phyloP scores from a whole-genome alignment of 1,140 invertebrate species.

The Geopemphigus sp. region DNA sequence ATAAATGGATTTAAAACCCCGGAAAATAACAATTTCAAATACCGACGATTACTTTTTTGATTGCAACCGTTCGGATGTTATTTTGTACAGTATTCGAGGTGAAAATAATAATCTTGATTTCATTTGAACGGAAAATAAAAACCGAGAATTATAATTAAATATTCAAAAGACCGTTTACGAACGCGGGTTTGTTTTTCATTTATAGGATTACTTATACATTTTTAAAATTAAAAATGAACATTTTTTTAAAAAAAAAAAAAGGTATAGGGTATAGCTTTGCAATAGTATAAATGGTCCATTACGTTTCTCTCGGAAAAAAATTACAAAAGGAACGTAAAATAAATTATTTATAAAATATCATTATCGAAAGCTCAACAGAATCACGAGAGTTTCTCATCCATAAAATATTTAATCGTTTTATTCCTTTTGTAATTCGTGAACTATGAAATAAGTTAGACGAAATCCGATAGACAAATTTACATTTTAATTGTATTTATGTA shows the following conservation, averaged over 20 bases:
- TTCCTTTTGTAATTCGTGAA: not conserved
- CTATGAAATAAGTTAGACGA: not conserved
- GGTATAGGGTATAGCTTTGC: not conserved
- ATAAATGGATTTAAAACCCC: conserved; percentile 7
- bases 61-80: not conserved
- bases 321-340: not conserved
- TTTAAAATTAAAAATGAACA: conserved; percentile 35
- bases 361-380: not conserved
- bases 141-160: conserved; percentile 24
- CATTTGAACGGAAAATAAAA: not conserved
- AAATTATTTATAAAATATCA: conserved; percentile 37
- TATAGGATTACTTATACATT: conserved; percentile 13
- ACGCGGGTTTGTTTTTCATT: conserved; percentile 10
- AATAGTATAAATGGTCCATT: not conserved
- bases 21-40: conserved; percentile 17
- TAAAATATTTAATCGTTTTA: conserved; percentile 38
- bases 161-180: conserved; percentile 28
- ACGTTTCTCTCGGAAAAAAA: not conserved
- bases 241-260: not conserved
- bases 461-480: not conserved
- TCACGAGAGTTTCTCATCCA: conserved; percentile 1
- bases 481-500: not conserved
- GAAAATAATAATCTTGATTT: not conserved
- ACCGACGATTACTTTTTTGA: not conserved
- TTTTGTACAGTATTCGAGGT: not conserved